Evolutionary conservation across 2,113 vertebrate genomes (phyloP), one percentile per base, ranked within the genome.

Genomic region (Cettia cetti): DNA sequence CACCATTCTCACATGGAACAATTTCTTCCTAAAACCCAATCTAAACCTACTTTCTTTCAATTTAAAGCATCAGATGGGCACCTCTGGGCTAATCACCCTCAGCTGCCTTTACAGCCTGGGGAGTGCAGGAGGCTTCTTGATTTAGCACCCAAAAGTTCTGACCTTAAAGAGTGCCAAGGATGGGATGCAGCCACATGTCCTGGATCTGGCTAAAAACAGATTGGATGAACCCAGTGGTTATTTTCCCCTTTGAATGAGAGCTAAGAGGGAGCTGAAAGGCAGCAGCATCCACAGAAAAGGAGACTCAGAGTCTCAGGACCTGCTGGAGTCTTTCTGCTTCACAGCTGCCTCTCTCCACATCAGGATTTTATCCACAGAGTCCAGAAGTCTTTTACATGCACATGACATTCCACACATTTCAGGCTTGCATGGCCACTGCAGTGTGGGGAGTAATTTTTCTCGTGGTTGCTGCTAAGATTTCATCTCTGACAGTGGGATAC

Each of bases 401-500:
- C 74, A 5, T 37, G 71, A 28, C 31, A 86, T 88, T 74, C 63
- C 75, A 83, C 68, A 74, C 54, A 52, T 79, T 74, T 85, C 61
- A 64, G 72, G 35, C 52, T 88, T 74, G 21, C 84, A 14, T 18
- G 54, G 70, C 78, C 89, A 47, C 61, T 57, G 20, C 5, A 3
- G 78, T 52, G 50, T 69, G 45, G 23, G 78, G 75, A 80, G 75
- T 53, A 65, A 90, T 95, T 95, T 95, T 69, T 95, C 84, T 95
- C 71, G 39, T 89, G 33, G 11, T 35, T 59, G 53, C 79, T 69
- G 79, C 71, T 42, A 64, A 92, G 89, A 69, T 87, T 91, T 95
- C 87, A 80, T 61, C 78, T 94, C 74, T 90, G 94, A 95, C 93
- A 91, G 91, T 84, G 82, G 75, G 68, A 59, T 65, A 54, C 85